Evolutionary conservation across 2,113 vertebrate genomes (phyloP).

Genomic region (Atlantisia rogersi): DNA sequence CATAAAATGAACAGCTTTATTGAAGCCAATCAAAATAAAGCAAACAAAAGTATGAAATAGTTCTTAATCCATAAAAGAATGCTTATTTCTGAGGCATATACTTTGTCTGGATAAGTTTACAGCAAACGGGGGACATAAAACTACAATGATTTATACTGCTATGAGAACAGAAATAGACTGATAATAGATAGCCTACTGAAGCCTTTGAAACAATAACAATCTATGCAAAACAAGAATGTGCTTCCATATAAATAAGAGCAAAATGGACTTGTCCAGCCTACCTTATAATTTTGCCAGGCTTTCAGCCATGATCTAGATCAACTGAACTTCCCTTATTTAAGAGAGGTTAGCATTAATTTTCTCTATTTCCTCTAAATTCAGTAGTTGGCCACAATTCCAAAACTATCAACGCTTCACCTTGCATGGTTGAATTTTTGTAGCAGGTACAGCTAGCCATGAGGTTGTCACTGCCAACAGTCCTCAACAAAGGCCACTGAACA

Average conservation of each 20-base stretch:
- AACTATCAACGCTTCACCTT: not conserved
- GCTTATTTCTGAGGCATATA: not conserved
- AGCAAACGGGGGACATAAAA: not conserved
- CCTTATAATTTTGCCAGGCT: not conserved
- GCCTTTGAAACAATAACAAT: not conserved
- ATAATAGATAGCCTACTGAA: not conserved
- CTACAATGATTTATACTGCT: not conserved
- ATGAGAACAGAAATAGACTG: not conserved
- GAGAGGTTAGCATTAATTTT: not conserved
- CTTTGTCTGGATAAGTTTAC: not conserved
- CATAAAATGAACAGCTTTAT: not conserved
- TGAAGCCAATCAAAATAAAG: not conserved
- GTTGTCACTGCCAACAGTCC: not conserved
- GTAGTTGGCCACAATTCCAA: not conserved
- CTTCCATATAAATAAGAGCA: not conserved
- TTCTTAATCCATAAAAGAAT: not conserved
- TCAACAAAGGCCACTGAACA: not conserved
- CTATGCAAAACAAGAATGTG: not conserved
- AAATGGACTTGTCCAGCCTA: not conserved
- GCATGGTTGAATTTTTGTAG: not conserved
- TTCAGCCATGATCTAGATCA: not conserved
- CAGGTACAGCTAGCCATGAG: not conserved
- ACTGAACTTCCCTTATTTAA: not conserved
- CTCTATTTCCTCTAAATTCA: not conserved
- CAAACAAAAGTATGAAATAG: fast-evolving